Evolutionary conservation across 2,113 vertebrate genomes (phyloP), one percentile per base, ranked within the genome.

Genomic region (Sigmodon hispidus): DNA sequence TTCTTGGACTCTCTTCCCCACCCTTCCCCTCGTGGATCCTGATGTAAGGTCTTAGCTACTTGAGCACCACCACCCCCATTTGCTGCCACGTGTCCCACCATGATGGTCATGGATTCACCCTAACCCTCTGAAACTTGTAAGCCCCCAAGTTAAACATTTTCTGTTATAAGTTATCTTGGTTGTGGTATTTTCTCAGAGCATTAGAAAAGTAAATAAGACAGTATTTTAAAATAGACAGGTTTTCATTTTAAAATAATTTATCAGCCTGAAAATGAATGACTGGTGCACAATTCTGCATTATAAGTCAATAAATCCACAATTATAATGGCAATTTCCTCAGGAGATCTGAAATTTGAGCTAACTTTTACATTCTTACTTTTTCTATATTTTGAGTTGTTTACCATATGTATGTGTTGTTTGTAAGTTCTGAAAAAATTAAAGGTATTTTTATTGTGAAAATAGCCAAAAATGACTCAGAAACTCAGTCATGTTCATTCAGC

Each of bases 301-400:
- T 55, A 34, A 12, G 79, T 92, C 61, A 84, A 6, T 55, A 89
- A 88, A 59, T 9, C 70, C 48, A 73, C 84, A 52, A 86, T 79
- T 87, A 76, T n/a, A 83, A 83, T 65, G 61, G 13, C 31, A 84
- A 55, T 89, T 90, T 73, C 13, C 24, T 50, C 10, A 21, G 12
- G n/a, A 72, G 63, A 84, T n/a, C n/a, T n/a, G 13, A 26, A 36
- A 88, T 90, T 87, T 90, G 63, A 76, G 31, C 67, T 67, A 57
- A 22, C 36, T 95, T 70, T 95, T 57, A 55, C 52, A 48, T 93
- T 87, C 21, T 83, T 19, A 34, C 57, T 43, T 84, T 63, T 87
- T 43, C 55, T 65, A 52, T 45, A 67, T 34, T 76, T 89, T 77
- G 50, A 90, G 70, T 94, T 83, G 89, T 86, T 92, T 90, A 52